These are phyloP conservation scores for Drosophila dunni DNA, from an alignment of 1,140 invertebrate species.

Conservation along the genomic window DNA sequence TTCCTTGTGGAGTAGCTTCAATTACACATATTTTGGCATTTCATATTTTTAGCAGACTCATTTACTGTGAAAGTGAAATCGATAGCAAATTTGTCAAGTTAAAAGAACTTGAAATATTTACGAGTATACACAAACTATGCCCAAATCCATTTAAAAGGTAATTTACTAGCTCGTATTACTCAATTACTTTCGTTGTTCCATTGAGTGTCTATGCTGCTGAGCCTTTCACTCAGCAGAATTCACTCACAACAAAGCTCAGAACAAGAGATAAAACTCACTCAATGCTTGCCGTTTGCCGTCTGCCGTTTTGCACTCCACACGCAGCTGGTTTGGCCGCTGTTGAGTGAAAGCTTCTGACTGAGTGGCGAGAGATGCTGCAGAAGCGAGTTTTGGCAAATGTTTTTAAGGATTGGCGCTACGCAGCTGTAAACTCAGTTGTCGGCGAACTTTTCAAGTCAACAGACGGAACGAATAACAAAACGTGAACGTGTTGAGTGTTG, in stretches of 20 bases:
- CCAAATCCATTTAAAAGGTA: background rate
- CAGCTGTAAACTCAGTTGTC: slow-evolving; percentile 65
- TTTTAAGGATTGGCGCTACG: slow-evolving; percentile 73
- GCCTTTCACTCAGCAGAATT: no score
- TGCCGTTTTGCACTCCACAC: slow-evolving; percentile 45
- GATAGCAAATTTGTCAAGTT: no score
- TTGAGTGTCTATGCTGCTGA: background rate
- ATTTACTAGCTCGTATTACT: background rate
- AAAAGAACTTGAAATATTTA: no score
- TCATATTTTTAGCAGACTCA: no score
- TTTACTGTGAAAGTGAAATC: no score
- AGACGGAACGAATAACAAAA: slow-evolving; percentile 39
- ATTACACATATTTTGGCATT: no score
- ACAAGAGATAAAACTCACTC: slow-evolving; percentile 48
- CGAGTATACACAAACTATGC: no score
- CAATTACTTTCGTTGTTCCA: background rate
- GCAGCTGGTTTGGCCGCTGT: slow-evolving; percentile 29
- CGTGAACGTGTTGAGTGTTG: slow-evolving; percentile 9
- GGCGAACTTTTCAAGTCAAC: slow-evolving; percentile 70
- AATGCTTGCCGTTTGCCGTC: slow-evolving; percentile 2
- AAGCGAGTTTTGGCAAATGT: slow-evolving; percentile 61
- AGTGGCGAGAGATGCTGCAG: slow-evolving; percentile 64
- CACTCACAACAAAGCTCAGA: slow-evolving; percentile 25
- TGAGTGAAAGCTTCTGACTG: slow-evolving; percentile 48
- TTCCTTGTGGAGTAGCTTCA: no score